These are phyloP conservation scores for Irena cyanogastra DNA, from an alignment of 2,113 vertebrate genomes.

Conservation along the genomic window DNA sequence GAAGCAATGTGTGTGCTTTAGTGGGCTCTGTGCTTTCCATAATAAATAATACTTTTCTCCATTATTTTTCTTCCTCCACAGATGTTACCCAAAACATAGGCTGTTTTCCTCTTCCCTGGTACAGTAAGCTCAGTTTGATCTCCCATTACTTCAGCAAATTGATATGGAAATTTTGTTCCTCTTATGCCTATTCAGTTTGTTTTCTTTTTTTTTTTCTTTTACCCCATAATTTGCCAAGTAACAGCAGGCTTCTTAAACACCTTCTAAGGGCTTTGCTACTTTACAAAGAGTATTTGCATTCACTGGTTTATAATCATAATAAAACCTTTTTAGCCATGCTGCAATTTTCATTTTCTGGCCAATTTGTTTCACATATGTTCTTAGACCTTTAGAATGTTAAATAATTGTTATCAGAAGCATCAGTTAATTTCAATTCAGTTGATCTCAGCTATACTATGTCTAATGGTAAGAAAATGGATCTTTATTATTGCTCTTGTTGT, in stretches of 20 bases:
- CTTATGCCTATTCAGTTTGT: neutral
- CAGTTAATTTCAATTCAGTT: neutral
- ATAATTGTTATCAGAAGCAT: conserved; percentile 6
- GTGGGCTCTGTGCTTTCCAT: neutral
- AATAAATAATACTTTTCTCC: neutral
- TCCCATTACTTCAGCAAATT: neutral
- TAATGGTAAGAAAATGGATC: neutral
- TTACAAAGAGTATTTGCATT: neutral
- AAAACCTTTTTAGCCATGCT: conserved; percentile 1
- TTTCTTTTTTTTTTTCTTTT: neutral
- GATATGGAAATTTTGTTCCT: conserved; percentile 2
- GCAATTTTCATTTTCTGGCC: conserved; percentile 39
- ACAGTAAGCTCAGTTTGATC: neutral
- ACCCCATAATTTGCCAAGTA: neutral
- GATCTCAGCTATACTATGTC: neutral
- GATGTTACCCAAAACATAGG: neutral
- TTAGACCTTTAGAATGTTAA: neutral
- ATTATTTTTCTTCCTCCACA: neutral
- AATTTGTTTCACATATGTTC: conserved; percentile 29
- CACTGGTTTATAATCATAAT: neutral
- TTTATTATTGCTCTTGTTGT: neutral
- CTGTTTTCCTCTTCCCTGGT: neutral
- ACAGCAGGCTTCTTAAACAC: neutral
- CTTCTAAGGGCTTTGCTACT: neutral
- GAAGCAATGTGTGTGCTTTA: neutral